phyloP scores from a whole-genome alignment of 2,113 vertebrate genomes.

The Limnothrissa miodon region DNA sequence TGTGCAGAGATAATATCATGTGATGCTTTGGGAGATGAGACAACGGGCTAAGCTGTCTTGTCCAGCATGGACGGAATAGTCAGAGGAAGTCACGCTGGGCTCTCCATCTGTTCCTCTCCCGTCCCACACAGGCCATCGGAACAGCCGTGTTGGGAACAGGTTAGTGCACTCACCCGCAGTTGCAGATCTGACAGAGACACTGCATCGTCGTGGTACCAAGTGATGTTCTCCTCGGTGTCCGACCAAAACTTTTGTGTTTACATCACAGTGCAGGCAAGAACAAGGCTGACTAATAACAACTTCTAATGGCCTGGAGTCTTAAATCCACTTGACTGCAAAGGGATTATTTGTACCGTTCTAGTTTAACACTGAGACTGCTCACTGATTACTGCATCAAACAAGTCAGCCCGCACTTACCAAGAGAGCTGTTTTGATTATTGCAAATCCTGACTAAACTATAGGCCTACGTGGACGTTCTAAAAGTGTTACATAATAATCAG shows the following conservation, averaged over 20 bases:
- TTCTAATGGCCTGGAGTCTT: background rate
- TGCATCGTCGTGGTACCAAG: conserved; percentile 2
- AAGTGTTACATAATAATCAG: conserved; percentile 6
- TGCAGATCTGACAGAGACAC: conserved; percentile 32
- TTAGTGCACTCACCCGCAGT: conserved; percentile 20
- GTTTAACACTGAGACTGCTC: background rate
- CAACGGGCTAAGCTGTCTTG: background rate
- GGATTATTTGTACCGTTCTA: background rate
- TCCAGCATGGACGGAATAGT: background rate
- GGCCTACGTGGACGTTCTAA: background rate
- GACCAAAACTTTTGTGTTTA: background rate
- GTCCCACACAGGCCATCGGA: background rate
- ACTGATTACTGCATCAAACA: background rate
- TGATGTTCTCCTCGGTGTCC: background rate
- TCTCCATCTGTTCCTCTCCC: background rate
- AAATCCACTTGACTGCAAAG: background rate
- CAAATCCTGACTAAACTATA: background rate
- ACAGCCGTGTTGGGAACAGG: background rate
- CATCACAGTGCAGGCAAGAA: background rate
- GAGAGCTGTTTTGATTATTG: background rate
- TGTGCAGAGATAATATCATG: background rate
- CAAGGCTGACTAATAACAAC: background rate
- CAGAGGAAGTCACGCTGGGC: background rate
- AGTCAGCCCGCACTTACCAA: background rate
- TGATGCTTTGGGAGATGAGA: background rate